phyloP scores from a whole-genome alignment of 1,140 invertebrate genomes.

The Limonius californicus region DNA sequence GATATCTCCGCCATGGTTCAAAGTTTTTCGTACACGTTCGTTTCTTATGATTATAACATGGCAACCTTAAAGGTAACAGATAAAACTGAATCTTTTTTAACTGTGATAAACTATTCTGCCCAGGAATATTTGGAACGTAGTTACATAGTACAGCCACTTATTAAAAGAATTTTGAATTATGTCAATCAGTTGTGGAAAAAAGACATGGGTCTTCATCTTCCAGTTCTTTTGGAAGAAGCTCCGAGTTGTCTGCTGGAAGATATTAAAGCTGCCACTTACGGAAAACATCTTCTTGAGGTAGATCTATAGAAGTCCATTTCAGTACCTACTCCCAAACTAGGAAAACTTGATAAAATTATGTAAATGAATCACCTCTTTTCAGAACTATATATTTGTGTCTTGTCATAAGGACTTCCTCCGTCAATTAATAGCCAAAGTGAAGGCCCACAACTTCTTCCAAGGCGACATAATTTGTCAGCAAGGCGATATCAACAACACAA shows the following conservation, averaged over 20 bases:
- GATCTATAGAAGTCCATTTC: not conserved
- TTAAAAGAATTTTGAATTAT: slow-evolving; percentile 44
- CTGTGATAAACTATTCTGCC: not conserved
- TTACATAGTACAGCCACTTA: slow-evolving; percentile 44
- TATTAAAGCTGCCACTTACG: slow-evolving; percentile 38
- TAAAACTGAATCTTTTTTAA: no score
- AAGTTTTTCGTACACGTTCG: slow-evolving; percentile 14
- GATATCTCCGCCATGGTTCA: slow-evolving; percentile 18
- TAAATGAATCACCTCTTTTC: no score
- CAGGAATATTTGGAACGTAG: slow-evolving; percentile 48
- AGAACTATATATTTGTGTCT: slow-evolving; percentile 44
- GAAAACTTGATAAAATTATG: no score
- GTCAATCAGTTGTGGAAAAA: slow-evolving; percentile 45
- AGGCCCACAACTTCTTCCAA: slow-evolving; percentile 43
- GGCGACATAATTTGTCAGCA: slow-evolving; percentile 49
- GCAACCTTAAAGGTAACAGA: slow-evolving; percentile 13
- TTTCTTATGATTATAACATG: slow-evolving; percentile 14
- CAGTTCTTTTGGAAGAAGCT: slow-evolving; percentile 43
- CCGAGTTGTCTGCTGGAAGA: slow-evolving; percentile 40
- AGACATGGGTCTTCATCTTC: slow-evolving; percentile 44
- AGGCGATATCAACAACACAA: slow-evolving; percentile 46
- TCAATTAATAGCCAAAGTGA: slow-evolving; percentile 44
- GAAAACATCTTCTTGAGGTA: slow-evolving; percentile 26
- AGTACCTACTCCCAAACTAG: no score
- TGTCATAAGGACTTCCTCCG: slow-evolving; percentile 48